Percentiles rank a stretch among this genome's conserved stretches.
phyloP scores from a whole-genome alignment of 2,113 vertebrate genomes.

The Stomatorhinus ivindoensis region DNA sequence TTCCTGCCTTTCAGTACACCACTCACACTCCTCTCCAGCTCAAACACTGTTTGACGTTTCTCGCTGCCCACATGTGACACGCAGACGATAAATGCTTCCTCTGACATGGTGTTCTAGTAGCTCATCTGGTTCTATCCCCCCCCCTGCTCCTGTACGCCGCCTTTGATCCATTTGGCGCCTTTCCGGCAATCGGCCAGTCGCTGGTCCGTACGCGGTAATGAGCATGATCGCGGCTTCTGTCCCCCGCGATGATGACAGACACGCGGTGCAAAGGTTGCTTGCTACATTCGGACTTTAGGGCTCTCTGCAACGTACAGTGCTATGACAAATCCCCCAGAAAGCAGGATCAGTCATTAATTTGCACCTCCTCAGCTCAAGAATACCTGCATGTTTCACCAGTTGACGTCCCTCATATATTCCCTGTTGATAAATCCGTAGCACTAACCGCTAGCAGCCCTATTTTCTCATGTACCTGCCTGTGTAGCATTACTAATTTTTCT shows the following conservation, averaged over 20 bases:
- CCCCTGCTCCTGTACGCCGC: neutral
- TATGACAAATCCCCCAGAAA: neutral
- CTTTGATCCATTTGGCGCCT: neutral
- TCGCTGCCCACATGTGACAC: neutral
- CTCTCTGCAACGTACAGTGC: neutral
- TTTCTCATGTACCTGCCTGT: neutral
- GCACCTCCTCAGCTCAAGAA: neutral
- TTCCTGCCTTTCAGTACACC: neutral
- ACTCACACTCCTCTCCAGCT: neutral
- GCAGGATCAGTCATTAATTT: neutral
- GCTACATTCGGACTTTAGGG: neutral
- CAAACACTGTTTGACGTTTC: conserved; percentile 14
- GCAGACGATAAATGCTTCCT: conserved; percentile 1
- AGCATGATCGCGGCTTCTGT: neutral
- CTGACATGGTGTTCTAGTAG: neutral
- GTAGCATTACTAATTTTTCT: neutral
- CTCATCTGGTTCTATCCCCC: neutral
- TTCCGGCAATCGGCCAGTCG: neutral
- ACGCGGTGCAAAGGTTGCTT: neutral
- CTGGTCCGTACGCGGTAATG: neutral
- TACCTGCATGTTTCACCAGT: neutral
- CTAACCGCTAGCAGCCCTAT: neutral
- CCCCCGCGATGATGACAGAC: neutral
- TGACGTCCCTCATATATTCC: neutral
- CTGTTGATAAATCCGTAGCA: neutral